These are phyloP conservation scores for Phaenicophaeus curvirostris DNA, from an alignment of 2,797 vertebrate genomes.

Conservation along the genomic window DNA sequence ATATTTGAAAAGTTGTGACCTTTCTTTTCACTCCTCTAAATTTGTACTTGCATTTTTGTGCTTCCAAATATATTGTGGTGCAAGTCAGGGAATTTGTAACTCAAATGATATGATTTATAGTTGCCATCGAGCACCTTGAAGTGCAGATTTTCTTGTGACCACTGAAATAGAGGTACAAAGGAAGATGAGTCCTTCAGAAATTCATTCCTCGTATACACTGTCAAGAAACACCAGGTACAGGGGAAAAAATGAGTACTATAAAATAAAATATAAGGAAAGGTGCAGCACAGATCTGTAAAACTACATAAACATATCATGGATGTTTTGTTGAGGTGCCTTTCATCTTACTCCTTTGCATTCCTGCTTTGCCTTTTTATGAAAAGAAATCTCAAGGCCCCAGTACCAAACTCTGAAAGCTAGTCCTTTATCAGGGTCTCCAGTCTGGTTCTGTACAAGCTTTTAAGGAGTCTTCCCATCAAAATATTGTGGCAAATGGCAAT, in stretches of 20 bases:
- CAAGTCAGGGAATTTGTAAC: neutral
- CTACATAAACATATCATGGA: slow-evolving; percentile 7
- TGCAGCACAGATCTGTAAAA: slow-evolving; percentile 14
- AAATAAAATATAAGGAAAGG: slow-evolving; percentile 25
- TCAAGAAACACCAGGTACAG: neutral
- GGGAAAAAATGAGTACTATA: neutral
- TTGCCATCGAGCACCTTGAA: neutral
- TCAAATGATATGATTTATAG: neutral
- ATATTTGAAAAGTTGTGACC: neutral
- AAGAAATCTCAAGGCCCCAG: neutral
- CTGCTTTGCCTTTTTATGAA: neutral
- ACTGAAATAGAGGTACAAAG: neutral
- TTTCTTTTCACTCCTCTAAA: neutral
- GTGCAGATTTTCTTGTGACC: slow-evolving; percentile 18
- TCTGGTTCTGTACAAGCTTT: neutral
- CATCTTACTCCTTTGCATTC: neutral
- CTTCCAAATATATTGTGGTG: neutral
- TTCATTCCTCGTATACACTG: neutral
- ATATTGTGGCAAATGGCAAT: neutral
- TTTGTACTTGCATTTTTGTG: neutral
- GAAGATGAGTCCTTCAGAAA: slow-evolving; percentile 21
- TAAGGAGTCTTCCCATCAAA: neutral
- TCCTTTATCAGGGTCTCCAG: neutral
- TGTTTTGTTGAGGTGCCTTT: slow-evolving; percentile 1
- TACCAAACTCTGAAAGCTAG: neutral